Evolutionary conservation across 2,888 invertebrate species (phyloP).

Genomic region (Serrognathus titanus): DNA sequence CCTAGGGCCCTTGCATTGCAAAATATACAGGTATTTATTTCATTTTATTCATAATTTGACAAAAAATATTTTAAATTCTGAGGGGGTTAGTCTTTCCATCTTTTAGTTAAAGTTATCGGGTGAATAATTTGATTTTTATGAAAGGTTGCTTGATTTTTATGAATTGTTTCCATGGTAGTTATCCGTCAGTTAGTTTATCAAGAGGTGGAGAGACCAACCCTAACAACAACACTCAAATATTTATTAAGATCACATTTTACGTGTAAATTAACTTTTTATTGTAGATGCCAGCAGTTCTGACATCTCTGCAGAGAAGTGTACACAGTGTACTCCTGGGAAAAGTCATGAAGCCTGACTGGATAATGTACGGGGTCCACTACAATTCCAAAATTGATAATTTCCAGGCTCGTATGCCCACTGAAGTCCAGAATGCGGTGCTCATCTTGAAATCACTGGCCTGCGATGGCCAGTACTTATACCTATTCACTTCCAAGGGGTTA

Average conservation of each 20-base stretch:
- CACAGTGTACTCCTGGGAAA: constrained; percentile 84
- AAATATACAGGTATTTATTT: constrained; percentile 65
- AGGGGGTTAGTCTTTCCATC: too few species aligned
- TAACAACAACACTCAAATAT: too few species aligned
- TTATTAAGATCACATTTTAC: too few species aligned
- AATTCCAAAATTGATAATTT: constrained; percentile 70
- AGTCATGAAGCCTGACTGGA: constrained; percentile 81
- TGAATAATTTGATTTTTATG: too few species aligned
- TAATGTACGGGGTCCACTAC: constrained; percentile 81
- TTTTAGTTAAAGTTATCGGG: too few species aligned
- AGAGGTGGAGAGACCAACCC: too few species aligned
- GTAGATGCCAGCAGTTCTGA: constrained; percentile 81
- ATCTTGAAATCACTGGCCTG: constrained; percentile 69
- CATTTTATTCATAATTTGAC: background rate
- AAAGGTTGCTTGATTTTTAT: too few species aligned
- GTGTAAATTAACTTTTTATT: constrained; percentile 21
- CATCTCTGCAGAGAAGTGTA: constrained; percentile 82
- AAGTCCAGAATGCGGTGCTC: constrained; percentile 50
- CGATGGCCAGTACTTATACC: constrained; percentile 87
- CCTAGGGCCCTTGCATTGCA: constrained; percentile 73
- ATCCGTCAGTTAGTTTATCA: too few species aligned
- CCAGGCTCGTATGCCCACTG: constrained; percentile 53
- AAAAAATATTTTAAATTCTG: background rate
- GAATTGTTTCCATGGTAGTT: too few species aligned
- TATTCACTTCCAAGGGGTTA: constrained; percentile 79